phyloP scores from a whole-genome alignment of 2,113 vertebrate species.

The Eulacestoma nigropectus region DNA sequence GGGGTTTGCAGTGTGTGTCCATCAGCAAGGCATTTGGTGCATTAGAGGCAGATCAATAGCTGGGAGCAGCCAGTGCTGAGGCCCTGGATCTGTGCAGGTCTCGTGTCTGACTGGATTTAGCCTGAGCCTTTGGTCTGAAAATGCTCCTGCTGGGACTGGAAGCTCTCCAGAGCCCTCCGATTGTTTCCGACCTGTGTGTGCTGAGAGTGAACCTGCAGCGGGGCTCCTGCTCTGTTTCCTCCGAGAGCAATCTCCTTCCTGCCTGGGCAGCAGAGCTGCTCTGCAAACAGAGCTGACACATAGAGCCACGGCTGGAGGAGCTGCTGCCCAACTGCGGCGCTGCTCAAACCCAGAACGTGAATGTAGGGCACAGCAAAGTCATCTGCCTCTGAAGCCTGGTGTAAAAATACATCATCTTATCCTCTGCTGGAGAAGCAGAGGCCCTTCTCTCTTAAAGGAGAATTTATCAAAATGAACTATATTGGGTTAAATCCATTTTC shows the following conservation, averaged over 20 bases:
- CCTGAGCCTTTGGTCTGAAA: background rate
- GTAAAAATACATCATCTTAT: background rate
- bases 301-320: background rate
- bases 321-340: background rate
- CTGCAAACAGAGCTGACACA: background rate
- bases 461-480: background rate
- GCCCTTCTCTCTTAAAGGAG: background rate
- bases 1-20: background rate
- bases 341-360: background rate
- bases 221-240: background rate
- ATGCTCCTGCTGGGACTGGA: background rate
- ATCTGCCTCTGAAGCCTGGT: background rate
- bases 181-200: background rate
- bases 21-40: background rate
- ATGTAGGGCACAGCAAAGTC: slow-evolving; percentile 15
- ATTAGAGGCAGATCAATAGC: slow-evolving; percentile 4
- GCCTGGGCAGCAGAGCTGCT: background rate
- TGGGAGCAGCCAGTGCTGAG: background rate
- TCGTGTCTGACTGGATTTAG: background rate
- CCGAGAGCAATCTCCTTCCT: background rate
- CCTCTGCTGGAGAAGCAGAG: background rate
- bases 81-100: background rate
- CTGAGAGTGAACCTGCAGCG: background rate
- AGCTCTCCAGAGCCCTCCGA: background rate
- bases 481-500: slow-evolving; percentile 35